Conservation (phyloP, 2,888 invertebrate genomes). For the Zygaena filipendulae region DNA sequence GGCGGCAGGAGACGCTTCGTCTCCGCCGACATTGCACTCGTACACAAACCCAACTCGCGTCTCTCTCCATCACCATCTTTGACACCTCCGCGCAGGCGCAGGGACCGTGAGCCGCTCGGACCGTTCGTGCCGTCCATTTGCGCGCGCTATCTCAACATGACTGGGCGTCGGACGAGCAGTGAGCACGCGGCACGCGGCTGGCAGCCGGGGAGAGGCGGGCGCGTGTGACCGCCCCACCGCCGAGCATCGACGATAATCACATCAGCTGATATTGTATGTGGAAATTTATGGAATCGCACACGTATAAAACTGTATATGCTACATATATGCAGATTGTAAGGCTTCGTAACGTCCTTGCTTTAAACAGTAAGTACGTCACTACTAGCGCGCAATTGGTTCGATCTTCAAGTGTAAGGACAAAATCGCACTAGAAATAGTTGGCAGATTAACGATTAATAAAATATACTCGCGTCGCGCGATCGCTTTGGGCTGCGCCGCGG, state of each 20-base stretch:
- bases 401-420: too few relatives aligned
- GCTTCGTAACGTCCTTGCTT: constrained; percentile 5
- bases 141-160: constrained; percentile 46
- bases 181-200: constrained; percentile 4
- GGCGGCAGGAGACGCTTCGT: constrained; percentile 77
- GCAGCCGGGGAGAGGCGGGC: too few relatives aligned
- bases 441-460: too few relatives aligned
- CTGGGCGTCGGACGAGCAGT: constrained; percentile 26
- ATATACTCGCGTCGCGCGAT: too few relatives aligned
- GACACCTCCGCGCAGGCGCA: constrained; percentile 57
- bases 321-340: constrained; percentile 9
- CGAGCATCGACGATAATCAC: constrained; percentile 12
- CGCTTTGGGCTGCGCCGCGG: too few relatives aligned
- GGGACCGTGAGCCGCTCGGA: constrained; percentile 42
- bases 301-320: constrained; percentile 6
- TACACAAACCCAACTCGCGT: constrained; percentile 70
- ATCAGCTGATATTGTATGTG: constrained; percentile 36
- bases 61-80: constrained; percentile 45
- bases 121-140: constrained; percentile 54
- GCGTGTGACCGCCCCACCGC: constrained; percentile 1
- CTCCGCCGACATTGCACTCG: constrained; percentile 78
- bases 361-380: too few relatives aligned
- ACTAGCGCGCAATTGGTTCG: too few relatives aligned
- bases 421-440: too few relatives aligned
- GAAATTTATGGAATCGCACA: constrained; percentile 20